Evolutionary conservation across 2,888 invertebrate species (phyloP).

Genomic region (Brassicogethes aeneus): DNA sequence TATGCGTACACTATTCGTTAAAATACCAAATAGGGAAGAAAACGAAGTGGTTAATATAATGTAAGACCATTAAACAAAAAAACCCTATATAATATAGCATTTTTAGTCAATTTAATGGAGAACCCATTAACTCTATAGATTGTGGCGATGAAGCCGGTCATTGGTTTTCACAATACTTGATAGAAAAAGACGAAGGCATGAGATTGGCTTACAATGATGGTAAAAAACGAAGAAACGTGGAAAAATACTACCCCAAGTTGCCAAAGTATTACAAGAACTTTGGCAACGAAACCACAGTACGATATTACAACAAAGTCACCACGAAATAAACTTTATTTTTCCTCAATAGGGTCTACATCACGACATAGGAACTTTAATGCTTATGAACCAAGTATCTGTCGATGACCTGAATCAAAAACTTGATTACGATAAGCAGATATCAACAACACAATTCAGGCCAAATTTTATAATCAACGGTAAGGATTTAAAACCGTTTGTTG

Average conservation of each 20-base stretch:
- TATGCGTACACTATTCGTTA: constrained; percentile 37
- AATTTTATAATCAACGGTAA: constrained; percentile 45
- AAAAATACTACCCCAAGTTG: constrained; percentile 14
- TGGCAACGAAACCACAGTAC: constrained; percentile 22
- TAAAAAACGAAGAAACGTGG: constrained; percentile 18
- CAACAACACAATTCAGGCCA: constrained; percentile 45
- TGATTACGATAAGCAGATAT: constrained; percentile 30
- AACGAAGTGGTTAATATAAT: constrained; percentile 6
- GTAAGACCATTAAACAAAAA: not conserved
- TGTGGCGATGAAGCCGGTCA: constrained; percentile 52
- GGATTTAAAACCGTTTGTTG: constrained; percentile 36
- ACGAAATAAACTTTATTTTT: constrained; percentile 11
- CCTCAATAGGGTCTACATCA: constrained; percentile 45
- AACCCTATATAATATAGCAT: not conserved
- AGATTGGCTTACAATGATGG: constrained; percentile 32
- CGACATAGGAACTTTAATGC: constrained; percentile 45
- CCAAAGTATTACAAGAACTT: constrained; percentile 21
- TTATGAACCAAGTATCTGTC: constrained; percentile 45
- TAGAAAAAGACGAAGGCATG: constrained; percentile 25
- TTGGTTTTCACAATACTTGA: constrained; percentile 47
- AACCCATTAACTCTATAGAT: constrained; percentile 44
- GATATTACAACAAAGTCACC: too few relatives aligned
- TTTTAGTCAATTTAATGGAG: constrained; percentile 16
- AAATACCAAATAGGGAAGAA: constrained; percentile 28
- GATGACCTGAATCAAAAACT: constrained; percentile 43